Evolutionary conservation across 2,888 invertebrate species (phyloP), one percentile per base, ranked within the genome.

Genomic region (Lasius fuliginosus): DNA sequence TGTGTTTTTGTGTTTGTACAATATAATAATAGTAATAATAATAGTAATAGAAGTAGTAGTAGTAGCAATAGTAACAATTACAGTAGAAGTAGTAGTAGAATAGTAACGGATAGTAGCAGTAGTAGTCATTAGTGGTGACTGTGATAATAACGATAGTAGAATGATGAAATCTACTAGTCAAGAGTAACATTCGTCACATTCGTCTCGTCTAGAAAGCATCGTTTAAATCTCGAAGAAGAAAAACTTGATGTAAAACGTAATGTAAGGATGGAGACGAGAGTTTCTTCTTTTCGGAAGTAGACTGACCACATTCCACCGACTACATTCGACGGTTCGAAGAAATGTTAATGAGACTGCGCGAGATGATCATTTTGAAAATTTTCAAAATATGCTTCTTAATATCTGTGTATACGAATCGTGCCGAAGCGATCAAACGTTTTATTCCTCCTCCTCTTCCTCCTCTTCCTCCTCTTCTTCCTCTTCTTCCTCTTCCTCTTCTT

Each of bases 391-490:
- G 46, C 49, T 49, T 53, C 30, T 67, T 65, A 68, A 58, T 60
- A 73, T 71, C 33, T 58, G 11, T 58, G 11, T 42, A 27, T 11
- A 60, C 33, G 27, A 36, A 36, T 36, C 75, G 27, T 33, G 40
- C 36, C 65, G 18, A 67, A 67, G 23, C 15, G 23, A 68, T n/a
- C 30, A n/a, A 58, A 75, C 42, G 36, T 9, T 74, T 77, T 90
- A 83, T 84, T 93, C 91, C 60, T 94, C 94, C 12, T 93, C 93
- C 12, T 93, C 93, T 23, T 93, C 93, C 30, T 94, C 93, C 8
- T 94, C 94, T 5, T 94, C 94, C 9, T 94, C 94, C 18, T 95
- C 94, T 5, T 94, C 94, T 9, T 94, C 94, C 0, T 94, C 94
- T 4, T 94, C 94, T 9, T 93, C 94, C 1, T 94, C 94, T 4